A percentile compares a stretch with the other conserved stretches of the same genome.
phyloP scores from a whole-genome alignment of 2,113 vertebrate genomes.

The Heterocephalus glaber region DNA sequence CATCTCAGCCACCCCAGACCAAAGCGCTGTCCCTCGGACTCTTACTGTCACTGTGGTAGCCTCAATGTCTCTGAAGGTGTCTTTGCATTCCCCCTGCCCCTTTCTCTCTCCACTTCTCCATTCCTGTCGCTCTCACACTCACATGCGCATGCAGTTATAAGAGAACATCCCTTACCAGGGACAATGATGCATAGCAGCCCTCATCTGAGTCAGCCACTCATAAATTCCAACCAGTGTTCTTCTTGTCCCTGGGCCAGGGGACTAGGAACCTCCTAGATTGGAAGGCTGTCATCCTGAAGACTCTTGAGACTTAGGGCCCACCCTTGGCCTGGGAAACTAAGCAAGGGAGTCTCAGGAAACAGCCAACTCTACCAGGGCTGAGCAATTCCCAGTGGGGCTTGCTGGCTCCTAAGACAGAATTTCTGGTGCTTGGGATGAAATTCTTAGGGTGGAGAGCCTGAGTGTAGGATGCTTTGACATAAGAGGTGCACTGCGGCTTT shows the following conservation, averaged over 20 bases:
- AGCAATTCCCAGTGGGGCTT: not conserved
- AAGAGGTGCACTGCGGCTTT: not conserved
- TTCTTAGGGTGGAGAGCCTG: not conserved
- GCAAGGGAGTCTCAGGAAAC: not conserved
- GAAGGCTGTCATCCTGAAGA: not conserved
- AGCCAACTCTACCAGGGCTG: not conserved
- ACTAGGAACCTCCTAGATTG: constrained; percentile 6
- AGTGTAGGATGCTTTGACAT: not conserved
- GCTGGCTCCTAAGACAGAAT: not conserved
- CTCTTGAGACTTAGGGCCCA: not conserved
- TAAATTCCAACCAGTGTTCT: not conserved
- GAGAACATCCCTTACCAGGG: not conserved
- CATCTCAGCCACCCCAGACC: not conserved
- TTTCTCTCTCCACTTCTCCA: not conserved
- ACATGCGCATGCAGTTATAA: not conserved
- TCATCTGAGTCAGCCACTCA: not conserved
- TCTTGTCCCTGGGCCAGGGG: not conserved
- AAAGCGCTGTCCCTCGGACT: not conserved
- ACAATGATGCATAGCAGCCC: not conserved
- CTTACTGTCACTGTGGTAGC: not conserved
- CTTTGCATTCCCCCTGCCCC: not conserved
- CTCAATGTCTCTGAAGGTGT: not conserved
- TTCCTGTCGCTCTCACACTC: not conserved
- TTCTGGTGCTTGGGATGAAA: not conserved
- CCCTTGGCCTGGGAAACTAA: not conserved